A percentile compares a stretch with the other conserved stretches of the same genome.
These are phyloP conservation scores for Notarius lentiginosus DNA, from an alignment of 2,113 vertebrate genomes.

Conservation along the genomic window DNA sequence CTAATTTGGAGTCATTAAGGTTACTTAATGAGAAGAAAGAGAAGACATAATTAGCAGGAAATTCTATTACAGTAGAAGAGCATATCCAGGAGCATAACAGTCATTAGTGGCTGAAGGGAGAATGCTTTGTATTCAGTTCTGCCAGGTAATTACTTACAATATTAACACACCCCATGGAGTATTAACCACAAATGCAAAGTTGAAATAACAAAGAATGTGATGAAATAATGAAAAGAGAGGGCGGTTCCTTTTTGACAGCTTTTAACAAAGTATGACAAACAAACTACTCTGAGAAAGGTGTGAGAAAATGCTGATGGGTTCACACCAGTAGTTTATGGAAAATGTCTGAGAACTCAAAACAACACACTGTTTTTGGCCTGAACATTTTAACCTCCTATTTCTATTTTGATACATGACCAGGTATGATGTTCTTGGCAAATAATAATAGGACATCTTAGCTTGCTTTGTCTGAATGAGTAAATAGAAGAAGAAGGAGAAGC, in stretches of 20 bases:
- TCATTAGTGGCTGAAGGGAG: conserved; percentile 31
- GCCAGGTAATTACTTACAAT: conserved; percentile 36
- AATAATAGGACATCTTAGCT: not conserved
- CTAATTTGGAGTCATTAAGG: conserved; percentile 49
- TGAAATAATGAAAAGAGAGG: not conserved
- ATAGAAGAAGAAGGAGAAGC: not conserved
- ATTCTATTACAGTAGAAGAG: conserved; percentile 45
- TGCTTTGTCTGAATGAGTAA: not conserved
- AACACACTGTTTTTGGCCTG: not conserved
- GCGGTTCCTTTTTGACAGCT: not conserved
- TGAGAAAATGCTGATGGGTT: not conserved
- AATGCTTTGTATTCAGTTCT: conserved; percentile 26
- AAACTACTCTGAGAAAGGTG: not conserved
- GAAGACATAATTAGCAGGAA: conserved; percentile 45
- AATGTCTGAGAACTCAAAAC: not conserved
- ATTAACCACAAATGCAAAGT: conserved; percentile 16
- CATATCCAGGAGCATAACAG: conserved; percentile 26
- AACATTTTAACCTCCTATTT: not conserved
- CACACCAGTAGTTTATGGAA: not conserved
- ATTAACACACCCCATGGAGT: conserved; percentile 25
- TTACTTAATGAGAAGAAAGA: conserved; percentile 43
- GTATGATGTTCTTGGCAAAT: not conserved
- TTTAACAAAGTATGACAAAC: conserved; percentile 9
- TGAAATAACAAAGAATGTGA: conserved; percentile 7
- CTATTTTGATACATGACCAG: not conserved